phyloP scores from a whole-genome alignment of 2,113 vertebrate genomes.

The Hypocryptadius cinnamomeus region DNA sequence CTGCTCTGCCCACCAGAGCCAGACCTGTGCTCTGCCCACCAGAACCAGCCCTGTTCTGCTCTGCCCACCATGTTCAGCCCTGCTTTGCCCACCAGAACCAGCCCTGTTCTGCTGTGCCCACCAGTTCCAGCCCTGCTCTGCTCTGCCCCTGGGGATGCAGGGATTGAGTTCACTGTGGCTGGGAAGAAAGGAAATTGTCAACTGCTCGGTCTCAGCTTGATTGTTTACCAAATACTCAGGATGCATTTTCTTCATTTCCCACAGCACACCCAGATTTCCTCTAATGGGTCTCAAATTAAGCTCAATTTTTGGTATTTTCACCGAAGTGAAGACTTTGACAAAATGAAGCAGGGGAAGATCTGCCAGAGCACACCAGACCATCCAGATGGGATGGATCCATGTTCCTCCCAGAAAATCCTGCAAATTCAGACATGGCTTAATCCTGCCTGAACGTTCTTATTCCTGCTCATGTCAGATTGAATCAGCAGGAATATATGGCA shows the following conservation, averaged over 20 bases:
- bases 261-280: background rate
- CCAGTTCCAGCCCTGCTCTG: background rate
- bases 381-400: accelerated
- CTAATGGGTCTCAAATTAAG: background rate
- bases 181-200: background rate
- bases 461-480: background rate
- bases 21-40: no score
- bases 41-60: no score
- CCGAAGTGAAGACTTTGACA: background rate
- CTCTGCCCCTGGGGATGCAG: background rate
- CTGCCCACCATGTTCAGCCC: no score
- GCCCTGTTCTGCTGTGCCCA: no score
- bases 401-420: background rate
- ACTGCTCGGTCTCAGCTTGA: background rate
- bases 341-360: background rate
- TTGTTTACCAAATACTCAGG: background rate
- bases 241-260: background rate
- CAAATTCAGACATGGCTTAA: background rate
- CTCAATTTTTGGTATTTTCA: background rate
- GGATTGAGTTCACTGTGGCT: accelerated
- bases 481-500: background rate
- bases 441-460: background rate
- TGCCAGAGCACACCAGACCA: background rate
- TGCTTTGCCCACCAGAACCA: no score
- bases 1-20: no score